Evolutionary conservation across 2,797 vertebrate species (phyloP).

Genomic region (Chelmon rostratus): DNA sequence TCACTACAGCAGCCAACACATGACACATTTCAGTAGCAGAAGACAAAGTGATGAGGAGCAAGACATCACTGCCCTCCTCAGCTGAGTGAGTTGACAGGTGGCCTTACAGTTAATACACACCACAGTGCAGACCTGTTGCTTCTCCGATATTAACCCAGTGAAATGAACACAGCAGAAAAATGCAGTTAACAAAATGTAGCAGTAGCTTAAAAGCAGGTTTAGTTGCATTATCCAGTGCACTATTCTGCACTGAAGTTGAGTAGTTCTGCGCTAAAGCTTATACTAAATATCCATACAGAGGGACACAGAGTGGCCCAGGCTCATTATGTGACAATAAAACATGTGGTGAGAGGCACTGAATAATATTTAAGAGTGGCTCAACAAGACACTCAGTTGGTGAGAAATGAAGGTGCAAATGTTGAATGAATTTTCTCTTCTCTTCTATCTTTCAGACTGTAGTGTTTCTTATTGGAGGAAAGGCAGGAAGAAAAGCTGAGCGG

Average conservation of each 20-base stretch:
- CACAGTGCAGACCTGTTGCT: background rate
- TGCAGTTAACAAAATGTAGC: background rate
- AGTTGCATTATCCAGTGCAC: background rate
- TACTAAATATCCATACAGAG: too few species aligned
- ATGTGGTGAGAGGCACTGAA: background rate
- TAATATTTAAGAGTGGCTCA: background rate
- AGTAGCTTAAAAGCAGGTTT: background rate
- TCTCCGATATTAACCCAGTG: background rate
- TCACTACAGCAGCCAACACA: background rate
- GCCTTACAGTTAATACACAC: background rate
- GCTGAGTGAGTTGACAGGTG: background rate
- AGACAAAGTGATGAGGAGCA: background rate
- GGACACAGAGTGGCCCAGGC: background rate
- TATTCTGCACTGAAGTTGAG: background rate
- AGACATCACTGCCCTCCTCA: background rate
- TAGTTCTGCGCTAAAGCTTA: background rate
- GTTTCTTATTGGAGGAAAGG: constrained; percentile 73
- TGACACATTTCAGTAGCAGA: background rate
- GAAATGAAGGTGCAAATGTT: background rate
- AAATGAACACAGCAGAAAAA: background rate
- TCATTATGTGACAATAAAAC: background rate
- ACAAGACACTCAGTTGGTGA: background rate
- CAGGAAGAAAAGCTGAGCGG: constrained; percentile 73
- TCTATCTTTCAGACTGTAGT: constrained; percentile 77
- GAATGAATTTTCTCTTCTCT: constrained; percentile 7